These are phyloP conservation scores for Ptycholaimellus sp. DNA, from an alignment of 2,888 invertebrate species.

Conservation along the genomic window DNA sequence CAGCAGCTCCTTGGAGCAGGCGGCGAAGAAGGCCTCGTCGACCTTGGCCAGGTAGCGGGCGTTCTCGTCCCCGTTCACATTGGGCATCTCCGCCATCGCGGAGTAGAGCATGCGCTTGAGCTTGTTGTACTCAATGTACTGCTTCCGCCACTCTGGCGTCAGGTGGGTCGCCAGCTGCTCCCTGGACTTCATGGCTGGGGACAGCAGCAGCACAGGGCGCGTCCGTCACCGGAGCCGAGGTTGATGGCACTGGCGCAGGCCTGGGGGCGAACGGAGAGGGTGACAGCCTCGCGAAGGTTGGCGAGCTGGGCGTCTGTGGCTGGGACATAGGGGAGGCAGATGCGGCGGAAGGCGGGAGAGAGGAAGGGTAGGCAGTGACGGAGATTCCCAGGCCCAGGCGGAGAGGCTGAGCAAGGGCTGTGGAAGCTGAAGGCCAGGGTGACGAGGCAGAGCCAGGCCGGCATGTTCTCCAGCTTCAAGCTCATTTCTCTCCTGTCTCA, in stretches of 20 bases:
- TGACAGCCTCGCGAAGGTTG: conserved; percentile 16
- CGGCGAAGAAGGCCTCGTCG: conserved; percentile 73
- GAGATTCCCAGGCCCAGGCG: no score
- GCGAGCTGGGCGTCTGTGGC: conserved; percentile 59
- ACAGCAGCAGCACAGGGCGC: no score
- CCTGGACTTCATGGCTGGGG: conserved; percentile 91
- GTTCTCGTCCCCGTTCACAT: conserved; percentile 38
- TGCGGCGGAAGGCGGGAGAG: conserved; percentile 59
- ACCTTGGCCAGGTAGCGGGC: conserved; percentile 38
- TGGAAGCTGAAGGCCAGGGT: no score
- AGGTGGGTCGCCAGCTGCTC: conserved; percentile 91
- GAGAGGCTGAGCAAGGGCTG: no score
- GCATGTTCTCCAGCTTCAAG: no score
- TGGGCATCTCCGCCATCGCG: conserved; percentile 70
- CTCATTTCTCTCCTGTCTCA: no score
- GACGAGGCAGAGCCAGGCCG: no score
- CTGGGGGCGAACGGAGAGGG: conserved; percentile 11
- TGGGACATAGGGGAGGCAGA: conserved; percentile 76
- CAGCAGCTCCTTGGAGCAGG: conserved; percentile 73
- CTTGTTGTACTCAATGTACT: conserved; percentile 48
- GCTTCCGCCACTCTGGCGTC: conserved; percentile 97
- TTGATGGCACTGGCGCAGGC: no score
- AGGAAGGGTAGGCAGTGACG: no score
- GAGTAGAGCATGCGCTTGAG: conserved; percentile 85
- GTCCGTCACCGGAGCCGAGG: conserved; percentile 89